Evolutionary conservation across 1,140 invertebrate genomes (phyloP), one percentile per base, ranked within the genome.

Genomic region (Drosophila kikkawai): DNA sequence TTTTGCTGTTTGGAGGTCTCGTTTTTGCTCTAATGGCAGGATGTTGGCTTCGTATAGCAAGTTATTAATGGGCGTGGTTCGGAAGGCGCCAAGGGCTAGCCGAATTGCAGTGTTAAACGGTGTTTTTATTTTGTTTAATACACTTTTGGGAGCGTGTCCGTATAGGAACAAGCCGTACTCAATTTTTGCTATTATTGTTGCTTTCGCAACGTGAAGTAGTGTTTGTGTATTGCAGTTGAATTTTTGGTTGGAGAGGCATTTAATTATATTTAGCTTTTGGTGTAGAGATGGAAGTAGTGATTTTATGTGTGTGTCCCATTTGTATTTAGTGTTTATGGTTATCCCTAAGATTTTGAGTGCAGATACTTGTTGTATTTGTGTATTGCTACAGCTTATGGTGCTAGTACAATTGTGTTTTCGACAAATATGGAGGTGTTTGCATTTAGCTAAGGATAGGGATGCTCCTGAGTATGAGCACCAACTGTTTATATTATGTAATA

Each of bases 281-380:
- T 59, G 26, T 29, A 58, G 39, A 36, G 26, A 13, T 45, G 26
- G 57, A 34, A 45, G 42, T 6, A 60, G 44, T 22, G 44, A 47
- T 19, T 60, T 48, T 61, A 61, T 61, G 44, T 61, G 32, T 37
- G 58, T 61, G 34, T 61, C 19, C 58, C 32, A 61, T 61, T 61
- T 61, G 8, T 48, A 48, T 48, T n/a, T 48, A 19, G 15, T 61
- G 17, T 29, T 61, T 61, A 61, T n/a, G 32, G 26, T 29, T 29
- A 26, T 29, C 26, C 26, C 26, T 29, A 29, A 29, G 26, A 29
- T 29, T 29, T 5, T 29, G 26, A 29, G 26, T 29, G 26, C 5
- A 29, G 5, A 29, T 6, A 29, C 26, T n/a, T n/a, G n/a, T 29
- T 29, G 26, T 29, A 29, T 29, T 29, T 29, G 5, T 5, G 26